These are phyloP conservation scores for Dexiosoma caninum DNA, from an alignment of 2,888 invertebrate species.

Conservation along the genomic window DNA sequence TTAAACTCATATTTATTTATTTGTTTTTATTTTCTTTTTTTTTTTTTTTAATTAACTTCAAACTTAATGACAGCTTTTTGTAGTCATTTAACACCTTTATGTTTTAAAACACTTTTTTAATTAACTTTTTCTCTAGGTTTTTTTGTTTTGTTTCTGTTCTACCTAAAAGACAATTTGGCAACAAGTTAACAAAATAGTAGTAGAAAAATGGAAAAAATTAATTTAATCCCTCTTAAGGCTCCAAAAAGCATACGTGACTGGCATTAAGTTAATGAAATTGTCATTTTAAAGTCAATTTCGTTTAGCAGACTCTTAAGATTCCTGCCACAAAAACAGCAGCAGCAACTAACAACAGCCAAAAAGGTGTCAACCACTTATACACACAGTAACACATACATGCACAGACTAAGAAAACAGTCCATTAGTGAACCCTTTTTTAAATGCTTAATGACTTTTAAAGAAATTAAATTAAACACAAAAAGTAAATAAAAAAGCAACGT, in stretches of 20 bases:
- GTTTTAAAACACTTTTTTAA: constrained; percentile 48
- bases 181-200: constrained; percentile 24
- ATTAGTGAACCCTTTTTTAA: constrained; percentile 52
- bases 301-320: constrained; percentile 33
- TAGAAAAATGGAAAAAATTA: background rate
- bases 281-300: constrained; percentile 54
- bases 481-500: background rate
- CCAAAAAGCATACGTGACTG: constrained; percentile 58
- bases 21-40: background rate
- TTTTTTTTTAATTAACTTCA: constrained; percentile 32
- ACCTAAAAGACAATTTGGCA: constrained; percentile 19
- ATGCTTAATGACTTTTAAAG: constrained; percentile 39
- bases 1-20: too few species aligned
- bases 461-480: constrained; percentile 10
- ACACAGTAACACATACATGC: background rate
- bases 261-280: constrained; percentile 62
- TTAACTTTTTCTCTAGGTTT: constrained; percentile 40
- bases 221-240: constrained; percentile 49
- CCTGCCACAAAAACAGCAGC: background rate
- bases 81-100: constrained; percentile 44
- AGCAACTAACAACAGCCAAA: background rate
- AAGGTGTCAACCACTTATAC: constrained; percentile 50
- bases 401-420: constrained; percentile 10
- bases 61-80: background rate
- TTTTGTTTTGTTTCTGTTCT: background rate